These are phyloP conservation scores for Sebastes steindachneri DNA, from an alignment of 2,797 vertebrate genomes.

Conservation along the genomic window DNA sequence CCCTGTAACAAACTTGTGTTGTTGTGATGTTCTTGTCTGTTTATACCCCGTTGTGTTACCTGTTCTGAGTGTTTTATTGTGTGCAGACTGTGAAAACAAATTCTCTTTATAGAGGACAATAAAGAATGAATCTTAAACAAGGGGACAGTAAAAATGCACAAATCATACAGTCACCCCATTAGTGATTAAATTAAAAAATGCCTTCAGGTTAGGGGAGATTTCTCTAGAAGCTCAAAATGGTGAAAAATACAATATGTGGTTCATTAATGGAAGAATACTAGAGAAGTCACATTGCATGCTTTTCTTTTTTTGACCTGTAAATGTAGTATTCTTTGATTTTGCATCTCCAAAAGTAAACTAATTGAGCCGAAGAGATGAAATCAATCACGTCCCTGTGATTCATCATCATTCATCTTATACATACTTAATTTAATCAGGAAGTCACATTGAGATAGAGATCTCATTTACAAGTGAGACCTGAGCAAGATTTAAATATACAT, in stretches of 20 bases:
- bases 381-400: not conserved
- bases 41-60: too few species aligned
- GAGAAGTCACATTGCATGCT: not conserved
- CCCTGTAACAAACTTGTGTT: too few species aligned
- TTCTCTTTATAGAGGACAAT: too few species aligned
- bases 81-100: too few species aligned
- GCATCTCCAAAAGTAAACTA: not conserved
- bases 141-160: not conserved
- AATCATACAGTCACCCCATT: not conserved
- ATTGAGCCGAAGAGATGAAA: not conserved
- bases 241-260: not conserved
- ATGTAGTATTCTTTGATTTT: not conserved
- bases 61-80: too few species aligned
- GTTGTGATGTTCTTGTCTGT: too few species aligned
- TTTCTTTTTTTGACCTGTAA: not conserved
- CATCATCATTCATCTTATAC: too few species aligned
- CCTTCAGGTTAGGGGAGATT: fast-evolving
- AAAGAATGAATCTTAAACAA: not conserved
- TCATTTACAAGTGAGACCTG: too few species aligned
- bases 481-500: too few species aligned
- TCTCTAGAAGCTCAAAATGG: not conserved
- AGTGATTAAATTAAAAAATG: fast-evolving
- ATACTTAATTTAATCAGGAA: too few species aligned
- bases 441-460: too few species aligned
- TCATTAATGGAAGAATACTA: not conserved